These are phyloP conservation scores for Pseudomyrmex sp. DNA, from an alignment of 1,140 invertebrate species.

Conservation along the genomic window DNA sequence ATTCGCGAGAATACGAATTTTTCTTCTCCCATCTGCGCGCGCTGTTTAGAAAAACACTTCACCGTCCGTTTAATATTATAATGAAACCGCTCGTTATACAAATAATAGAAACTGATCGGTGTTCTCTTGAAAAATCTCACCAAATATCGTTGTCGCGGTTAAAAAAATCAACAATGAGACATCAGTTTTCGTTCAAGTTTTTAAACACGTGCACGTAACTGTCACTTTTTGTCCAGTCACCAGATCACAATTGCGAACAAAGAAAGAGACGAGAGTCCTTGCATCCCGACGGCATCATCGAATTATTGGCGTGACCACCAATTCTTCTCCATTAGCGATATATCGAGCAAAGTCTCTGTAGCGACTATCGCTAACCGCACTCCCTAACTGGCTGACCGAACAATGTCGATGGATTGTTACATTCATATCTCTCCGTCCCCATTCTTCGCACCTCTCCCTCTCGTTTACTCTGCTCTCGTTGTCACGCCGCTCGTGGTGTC, in stretches of 20 bases:
- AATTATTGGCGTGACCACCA: background rate
- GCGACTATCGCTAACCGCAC: conserved; percentile 58
- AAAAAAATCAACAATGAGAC: background rate
- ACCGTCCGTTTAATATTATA: background rate
- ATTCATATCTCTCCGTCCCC: conserved; percentile 66
- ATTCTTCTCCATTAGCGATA: background rate
- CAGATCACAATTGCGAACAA: background rate
- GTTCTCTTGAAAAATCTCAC: too few species aligned
- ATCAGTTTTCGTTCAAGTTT: background rate
- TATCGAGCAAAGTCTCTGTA: conserved; percentile 62
- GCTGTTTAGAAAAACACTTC: background rate
- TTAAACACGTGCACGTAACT: background rate
- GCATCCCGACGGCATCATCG: background rate
- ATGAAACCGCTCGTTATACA: background rate
- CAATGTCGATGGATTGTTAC: conserved; percentile 73
- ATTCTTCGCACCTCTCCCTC: conserved; percentile 44
- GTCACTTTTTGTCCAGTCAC: background rate
- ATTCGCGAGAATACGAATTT: background rate
- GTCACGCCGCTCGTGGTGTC: conserved; percentile 58
- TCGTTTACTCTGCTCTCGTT: conserved; percentile 39
- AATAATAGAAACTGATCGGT: too few species aligned
- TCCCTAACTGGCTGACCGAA: conserved; percentile 70
- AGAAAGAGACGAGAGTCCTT: background rate
- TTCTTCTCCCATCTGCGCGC: background rate
- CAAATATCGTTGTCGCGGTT: background rate